Percentiles rank a stretch among this genome's conserved stretches.
Conservation (phyloP, 2,797 vertebrate species). For the Etheostoma perlongum region DNA sequence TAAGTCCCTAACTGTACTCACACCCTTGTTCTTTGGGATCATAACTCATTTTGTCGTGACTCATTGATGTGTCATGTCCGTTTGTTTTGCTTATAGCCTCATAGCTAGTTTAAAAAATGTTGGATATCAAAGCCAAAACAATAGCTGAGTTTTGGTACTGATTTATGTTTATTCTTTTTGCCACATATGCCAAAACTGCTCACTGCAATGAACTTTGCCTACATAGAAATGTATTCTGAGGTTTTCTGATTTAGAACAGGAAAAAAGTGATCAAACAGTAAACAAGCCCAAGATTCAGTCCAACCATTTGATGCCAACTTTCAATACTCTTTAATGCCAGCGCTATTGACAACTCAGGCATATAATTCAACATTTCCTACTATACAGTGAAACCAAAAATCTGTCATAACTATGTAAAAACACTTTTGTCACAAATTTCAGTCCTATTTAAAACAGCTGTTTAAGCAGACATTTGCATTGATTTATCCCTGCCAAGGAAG, state of each 20-base stretch:
- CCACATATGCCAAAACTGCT: background rate
- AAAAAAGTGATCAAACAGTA: background rate
- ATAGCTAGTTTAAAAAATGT: background rate
- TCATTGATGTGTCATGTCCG: background rate
- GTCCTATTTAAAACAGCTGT: background rate
- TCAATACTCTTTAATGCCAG: background rate
- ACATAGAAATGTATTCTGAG: background rate
- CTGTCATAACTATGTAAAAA: too few relatives aligned
- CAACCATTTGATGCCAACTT: background rate
- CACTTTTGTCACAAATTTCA: background rate
- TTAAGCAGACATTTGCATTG: background rate
- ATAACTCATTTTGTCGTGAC: background rate
- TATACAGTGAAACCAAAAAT: background rate
- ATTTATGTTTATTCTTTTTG: background rate
- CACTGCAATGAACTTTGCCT: background rate
- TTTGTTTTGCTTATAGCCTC: background rate
- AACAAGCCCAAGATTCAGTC: background rate
- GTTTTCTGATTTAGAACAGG: background rate
- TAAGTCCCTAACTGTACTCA: conserved; percentile 5
- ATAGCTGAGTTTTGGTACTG: background rate
- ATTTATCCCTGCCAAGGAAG: conserved; percentile 8
- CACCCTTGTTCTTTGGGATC: background rate
- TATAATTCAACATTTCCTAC: background rate
- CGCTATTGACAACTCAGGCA: background rate
- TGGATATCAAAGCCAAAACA: background rate